Evolutionary conservation across 2,888 invertebrate species (phyloP).

Genomic region (Hirtodrosophila duncani): DNA sequence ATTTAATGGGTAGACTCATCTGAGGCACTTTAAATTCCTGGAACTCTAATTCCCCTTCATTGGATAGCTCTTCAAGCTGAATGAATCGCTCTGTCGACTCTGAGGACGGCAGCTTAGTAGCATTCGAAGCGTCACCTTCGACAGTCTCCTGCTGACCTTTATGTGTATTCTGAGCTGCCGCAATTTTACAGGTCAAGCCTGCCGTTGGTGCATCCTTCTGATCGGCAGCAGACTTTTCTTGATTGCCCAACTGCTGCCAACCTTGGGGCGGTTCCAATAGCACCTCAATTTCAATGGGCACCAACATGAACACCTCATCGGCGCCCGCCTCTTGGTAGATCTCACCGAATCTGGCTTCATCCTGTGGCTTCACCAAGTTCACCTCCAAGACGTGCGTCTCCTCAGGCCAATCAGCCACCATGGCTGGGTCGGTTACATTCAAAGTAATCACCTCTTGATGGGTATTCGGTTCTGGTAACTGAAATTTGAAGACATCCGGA

Average conservation of each 20-base stretch:
- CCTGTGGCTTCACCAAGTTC: conserved; percentile 8
- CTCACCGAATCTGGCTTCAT: conserved; percentile 8
- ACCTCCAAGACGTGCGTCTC: neutral
- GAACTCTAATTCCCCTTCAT: neutral
- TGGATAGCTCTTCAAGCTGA: too few relatives aligned
- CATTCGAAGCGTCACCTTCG: neutral
- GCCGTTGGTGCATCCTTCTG: neutral
- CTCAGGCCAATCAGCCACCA: conserved; percentile 19
- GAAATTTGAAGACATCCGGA: conserved; percentile 28
- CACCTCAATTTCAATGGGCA: conserved; percentile 37
- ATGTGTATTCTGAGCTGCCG: too few relatives aligned
- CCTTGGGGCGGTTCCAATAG: conserved; percentile 17
- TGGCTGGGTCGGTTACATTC: neutral
- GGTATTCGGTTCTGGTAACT: conserved; percentile 7
- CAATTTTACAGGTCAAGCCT: too few relatives aligned
- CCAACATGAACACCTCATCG: conserved; percentile 39
- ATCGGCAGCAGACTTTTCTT: neutral
- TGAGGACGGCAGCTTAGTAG: neutral
- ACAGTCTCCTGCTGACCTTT: neutral
- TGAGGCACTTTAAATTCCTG: conserved; percentile 28
- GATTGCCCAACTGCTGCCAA: too few relatives aligned
- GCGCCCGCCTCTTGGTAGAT: conserved; percentile 19
- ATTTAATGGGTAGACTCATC: conserved; percentile 26
- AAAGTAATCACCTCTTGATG: neutral
- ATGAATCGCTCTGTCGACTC: too few relatives aligned